Conservation (phyloP, 2,797 vertebrate genomes). For the Astyanax mexicanus region DNA sequence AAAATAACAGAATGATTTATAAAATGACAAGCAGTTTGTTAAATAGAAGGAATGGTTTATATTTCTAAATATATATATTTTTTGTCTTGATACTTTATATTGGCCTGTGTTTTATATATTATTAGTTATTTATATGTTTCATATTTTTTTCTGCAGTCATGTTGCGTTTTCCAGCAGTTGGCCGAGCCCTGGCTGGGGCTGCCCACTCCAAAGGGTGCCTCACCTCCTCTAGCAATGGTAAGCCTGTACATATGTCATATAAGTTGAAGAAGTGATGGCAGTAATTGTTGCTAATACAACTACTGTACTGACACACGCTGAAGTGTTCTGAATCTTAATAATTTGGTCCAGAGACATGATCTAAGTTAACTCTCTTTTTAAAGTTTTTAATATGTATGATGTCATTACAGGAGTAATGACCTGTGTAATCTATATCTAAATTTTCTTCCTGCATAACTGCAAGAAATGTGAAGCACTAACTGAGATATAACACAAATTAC, state of each 20-base stretch:
- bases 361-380: too few relatives aligned
- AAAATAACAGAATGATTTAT: too few relatives aligned
- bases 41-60: too few relatives aligned
- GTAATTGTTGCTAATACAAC: not conserved
- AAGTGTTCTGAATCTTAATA: not conserved
- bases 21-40: too few relatives aligned
- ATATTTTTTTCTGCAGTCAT: constrained; percentile 70
- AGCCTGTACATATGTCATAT: not conserved
- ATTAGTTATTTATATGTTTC: constrained; percentile 18
- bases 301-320: not conserved
- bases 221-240: constrained; percentile 71
- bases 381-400: too few relatives aligned
- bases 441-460: too few relatives aligned
- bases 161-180: constrained; percentile 80
- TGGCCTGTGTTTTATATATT: too few relatives aligned
- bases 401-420: too few relatives aligned
- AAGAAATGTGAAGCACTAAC: too few relatives aligned
- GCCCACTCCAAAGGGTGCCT: constrained; percentile 71
- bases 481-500: constrained; percentile 8
- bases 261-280: fast-evolving
- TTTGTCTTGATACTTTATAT: too few relatives aligned
- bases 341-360: not conserved
- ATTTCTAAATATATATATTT: too few relatives aligned
- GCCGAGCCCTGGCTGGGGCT: constrained; percentile 75
- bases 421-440: too few relatives aligned